Percentiles rank a stretch among this genome's conserved stretches.
Evolutionary conservation across 2,888 invertebrate genomes (phyloP).

Genomic region (Eupithecia centaureata): DNA sequence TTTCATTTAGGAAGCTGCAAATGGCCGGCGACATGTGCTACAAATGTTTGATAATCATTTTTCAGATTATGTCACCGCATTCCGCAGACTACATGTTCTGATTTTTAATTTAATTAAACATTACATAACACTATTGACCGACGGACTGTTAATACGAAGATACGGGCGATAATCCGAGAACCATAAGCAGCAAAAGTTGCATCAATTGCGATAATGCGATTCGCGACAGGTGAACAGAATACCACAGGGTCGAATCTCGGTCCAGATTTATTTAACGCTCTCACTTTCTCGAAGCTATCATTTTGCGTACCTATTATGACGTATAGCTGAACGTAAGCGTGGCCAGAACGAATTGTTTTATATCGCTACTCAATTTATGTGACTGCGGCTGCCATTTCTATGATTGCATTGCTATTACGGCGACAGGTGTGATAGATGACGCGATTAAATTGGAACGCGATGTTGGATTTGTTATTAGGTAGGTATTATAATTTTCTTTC

Average conservation of each 20-base stretch:
- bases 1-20: background rate
- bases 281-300: constrained; percentile 71
- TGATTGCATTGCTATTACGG: constrained; percentile 20
- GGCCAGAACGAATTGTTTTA: constrained; percentile 34
- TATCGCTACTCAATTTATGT: constrained; percentile 36
- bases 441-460: constrained; percentile 11
- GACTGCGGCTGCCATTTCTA: constrained; percentile 24
- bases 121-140: constrained; percentile 38
- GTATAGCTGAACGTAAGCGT: constrained; percentile 36
- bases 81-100: constrained; percentile 35
- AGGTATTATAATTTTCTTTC: background rate
- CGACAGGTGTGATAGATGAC: constrained; percentile 13
- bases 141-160: constrained; percentile 19
- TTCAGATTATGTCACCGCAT: constrained; percentile 41
- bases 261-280: constrained; percentile 65
- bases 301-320: constrained; percentile 46
- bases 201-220: constrained; percentile 11
- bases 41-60: constrained; percentile 7
- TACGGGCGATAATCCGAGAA: background rate
- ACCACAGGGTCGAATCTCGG: constrained; percentile 62
- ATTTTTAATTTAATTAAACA: constrained; percentile 43
- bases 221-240: constrained; percentile 57
- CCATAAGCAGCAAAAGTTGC: background rate
- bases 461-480: constrained; percentile 5
- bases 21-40: background rate